Conservation (phyloP, 2,113 vertebrate genomes). For the Myotis brandtii region DNA sequence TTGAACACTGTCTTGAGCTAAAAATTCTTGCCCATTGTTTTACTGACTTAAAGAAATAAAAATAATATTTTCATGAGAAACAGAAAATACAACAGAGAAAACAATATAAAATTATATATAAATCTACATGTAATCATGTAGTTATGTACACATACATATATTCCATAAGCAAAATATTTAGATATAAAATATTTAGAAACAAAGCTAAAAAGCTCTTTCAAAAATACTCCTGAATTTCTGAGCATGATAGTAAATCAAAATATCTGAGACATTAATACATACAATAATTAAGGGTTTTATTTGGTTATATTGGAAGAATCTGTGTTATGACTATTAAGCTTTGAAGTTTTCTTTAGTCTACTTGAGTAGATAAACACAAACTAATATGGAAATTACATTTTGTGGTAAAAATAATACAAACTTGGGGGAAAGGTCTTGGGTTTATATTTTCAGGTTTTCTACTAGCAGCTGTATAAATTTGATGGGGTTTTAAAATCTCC, state of each 20-base stretch:
- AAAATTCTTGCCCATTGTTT: constrained; percentile 14
- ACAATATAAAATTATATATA: not conserved
- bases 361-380: not conserved
- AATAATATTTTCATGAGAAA: not conserved
- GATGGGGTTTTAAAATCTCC: not conserved
- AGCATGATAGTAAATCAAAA: not conserved
- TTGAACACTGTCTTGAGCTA: constrained; percentile 33
- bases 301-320: not conserved
- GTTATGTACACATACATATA: not conserved
- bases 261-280: not conserved
- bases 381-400: not conserved
- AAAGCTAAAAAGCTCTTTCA: not conserved
- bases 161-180: not conserved
- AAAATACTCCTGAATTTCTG: not conserved
- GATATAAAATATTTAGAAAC: not conserved
- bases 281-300: not conserved
- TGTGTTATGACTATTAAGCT: not conserved
- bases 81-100: not conserved
- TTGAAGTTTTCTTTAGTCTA: not conserved
- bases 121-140: not conserved
- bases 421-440: not conserved
- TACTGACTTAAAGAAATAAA: constrained; percentile 12
- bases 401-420: constrained; percentile 6
- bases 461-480: not conserved
- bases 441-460: not conserved